A percentile compares a stretch with the other conserved stretches of the same genome.
phyloP scores from a whole-genome alignment of 2,888 invertebrate species.

The Thera britannica region DNA sequence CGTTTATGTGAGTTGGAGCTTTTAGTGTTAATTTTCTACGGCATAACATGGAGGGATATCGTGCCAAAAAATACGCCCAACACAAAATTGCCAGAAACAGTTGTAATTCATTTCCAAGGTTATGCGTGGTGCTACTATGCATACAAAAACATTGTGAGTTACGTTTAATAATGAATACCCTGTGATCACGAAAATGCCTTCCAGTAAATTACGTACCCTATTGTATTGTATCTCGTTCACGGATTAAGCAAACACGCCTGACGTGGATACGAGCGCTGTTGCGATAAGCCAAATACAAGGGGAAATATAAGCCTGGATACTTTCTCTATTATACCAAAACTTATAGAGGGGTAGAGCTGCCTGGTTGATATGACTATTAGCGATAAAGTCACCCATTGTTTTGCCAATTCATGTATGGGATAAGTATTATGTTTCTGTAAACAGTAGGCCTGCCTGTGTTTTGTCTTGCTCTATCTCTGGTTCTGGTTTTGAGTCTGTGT shows the following conservation, averaged over 20 bases:
- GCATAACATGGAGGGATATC: not conserved
- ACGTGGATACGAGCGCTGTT: constrained; percentile 12
- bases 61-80: not conserved
- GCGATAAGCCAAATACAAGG: constrained; percentile 23
- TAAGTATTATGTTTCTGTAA: no score
- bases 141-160: constrained; percentile 10
- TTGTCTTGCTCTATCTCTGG: no score
- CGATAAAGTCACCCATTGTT: no score
- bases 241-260: constrained; percentile 38
- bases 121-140: not conserved
- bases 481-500: no score
- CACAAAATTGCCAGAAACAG: not conserved
- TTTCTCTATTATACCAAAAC: not conserved
- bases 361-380: no score
- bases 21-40: not conserved
- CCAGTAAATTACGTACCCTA: constrained; percentile 29
- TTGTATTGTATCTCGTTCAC: constrained; percentile 36
- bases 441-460: no score
- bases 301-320: constrained; percentile 5
- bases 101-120: not conserved
- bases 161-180: constrained; percentile 12
- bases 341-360: no score
- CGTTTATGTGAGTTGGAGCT: no score
- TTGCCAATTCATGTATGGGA: no score
- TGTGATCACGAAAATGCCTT: constrained; percentile 29